Evolutionary conservation across 2,113 vertebrate genomes (phyloP), one percentile per base, ranked within the genome.

Genomic region (Petroica traversi): DNA sequence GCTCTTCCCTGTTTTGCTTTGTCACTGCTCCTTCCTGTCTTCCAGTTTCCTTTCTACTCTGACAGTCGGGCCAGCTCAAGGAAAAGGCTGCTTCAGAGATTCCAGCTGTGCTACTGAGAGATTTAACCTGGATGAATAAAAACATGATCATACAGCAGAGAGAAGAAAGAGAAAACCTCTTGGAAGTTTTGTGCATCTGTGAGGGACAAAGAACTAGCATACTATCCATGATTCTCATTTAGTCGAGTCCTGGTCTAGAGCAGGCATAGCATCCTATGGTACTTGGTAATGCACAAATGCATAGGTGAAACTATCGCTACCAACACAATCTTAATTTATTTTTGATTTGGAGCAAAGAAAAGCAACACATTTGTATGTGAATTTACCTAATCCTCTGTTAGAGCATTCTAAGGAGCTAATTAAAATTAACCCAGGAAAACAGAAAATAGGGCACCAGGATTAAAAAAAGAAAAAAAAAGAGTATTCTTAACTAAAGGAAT

Each of bases 391-490:
- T 45, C 23, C 5, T 83, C 52, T 68, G 10, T 36, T 49, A 14
- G 33, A 72, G 25, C 14, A 49, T 48, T 90, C 9, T 58, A 76
- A 55, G 26, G 33, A 45, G 3, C 10, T 62, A 83, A 43, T 84
- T 88, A 85, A 55, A 24, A 51, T 66, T 74, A 91, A 29, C 3
- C 34, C 15, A 33, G 19, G 22, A 85, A 93, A 78, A 49, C 12
- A 74, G 11, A 58, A 77, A 85, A 41, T 14, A 88, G 11, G 72
- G 3, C 0, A 3, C 7, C 7, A 62, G 73, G 33, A 72, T 55
- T 29, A 34, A 2, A 4, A 12, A n/a, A 79, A 36, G 2, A 67
- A 1, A 8, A 49, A 1, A 2, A 64, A 38, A n/a, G n/a, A n/a
- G n/a, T n/a, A n/a, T n/a, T 23, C 24, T 54, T 78, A 41, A 31